These are phyloP conservation scores for Percina caprodes DNA, from an alignment of 2,113 vertebrate genomes.

Conservation along the genomic window DNA sequence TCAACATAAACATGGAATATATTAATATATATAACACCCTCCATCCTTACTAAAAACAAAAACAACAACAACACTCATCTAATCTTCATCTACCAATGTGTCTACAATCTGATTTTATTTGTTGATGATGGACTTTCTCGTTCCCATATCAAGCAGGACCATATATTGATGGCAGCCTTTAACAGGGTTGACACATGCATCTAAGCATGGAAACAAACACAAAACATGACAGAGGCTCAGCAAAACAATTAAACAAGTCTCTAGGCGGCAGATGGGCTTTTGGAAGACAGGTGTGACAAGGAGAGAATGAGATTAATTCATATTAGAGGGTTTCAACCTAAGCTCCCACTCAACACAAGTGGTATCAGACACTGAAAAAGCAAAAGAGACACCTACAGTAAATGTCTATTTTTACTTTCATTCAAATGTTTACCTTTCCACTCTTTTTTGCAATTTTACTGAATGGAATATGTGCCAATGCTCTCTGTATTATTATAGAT, in stretches of 20 bases:
- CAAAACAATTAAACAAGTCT: constrained; percentile 72
- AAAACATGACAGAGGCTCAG: constrained; percentile 58
- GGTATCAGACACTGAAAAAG: background rate
- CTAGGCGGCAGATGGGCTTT: constrained; percentile 68
- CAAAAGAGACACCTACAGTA: background rate
- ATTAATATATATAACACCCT: background rate
- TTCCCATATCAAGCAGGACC: constrained; percentile 6
- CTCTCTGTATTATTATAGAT: constrained; percentile 32
- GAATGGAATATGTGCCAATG: background rate
- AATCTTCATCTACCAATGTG: background rate
- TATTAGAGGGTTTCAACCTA: constrained; percentile 69
- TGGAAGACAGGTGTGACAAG: constrained; percentile 68
- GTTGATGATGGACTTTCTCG: constrained; percentile 36
- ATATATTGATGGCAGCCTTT: background rate
- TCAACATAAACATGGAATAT: background rate
- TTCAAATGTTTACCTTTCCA: constrained; percentile 45
- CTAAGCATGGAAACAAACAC: constrained; percentile 39
- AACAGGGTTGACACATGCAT: constrained; percentile 30
- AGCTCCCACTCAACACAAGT: constrained; percentile 42
- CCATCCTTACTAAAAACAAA: background rate
- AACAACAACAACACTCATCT: background rate
- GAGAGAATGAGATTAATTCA: constrained; percentile 69
- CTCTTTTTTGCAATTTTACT: constrained; percentile 14
- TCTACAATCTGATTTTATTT: constrained; percentile 5
- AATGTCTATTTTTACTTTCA: constrained; percentile 22